phyloP scores from a whole-genome alignment of 2,797 vertebrate species.

The Emydoidea blandingii region DNA sequence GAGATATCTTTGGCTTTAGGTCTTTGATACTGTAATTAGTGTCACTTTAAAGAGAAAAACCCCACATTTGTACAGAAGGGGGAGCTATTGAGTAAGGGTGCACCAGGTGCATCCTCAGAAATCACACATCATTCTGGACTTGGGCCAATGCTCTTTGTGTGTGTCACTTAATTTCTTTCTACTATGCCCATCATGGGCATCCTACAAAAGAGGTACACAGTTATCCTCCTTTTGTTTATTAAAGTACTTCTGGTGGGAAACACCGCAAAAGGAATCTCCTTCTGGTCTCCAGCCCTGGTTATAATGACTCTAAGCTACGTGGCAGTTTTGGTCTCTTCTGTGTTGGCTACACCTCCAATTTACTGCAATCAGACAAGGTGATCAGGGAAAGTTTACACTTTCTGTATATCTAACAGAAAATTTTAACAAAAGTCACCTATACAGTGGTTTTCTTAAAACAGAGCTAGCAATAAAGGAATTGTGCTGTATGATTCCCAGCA shows the following conservation, averaged over 20 bases:
- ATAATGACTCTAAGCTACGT: not conserved
- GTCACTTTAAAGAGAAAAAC: not conserved
- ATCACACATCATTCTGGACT: not conserved
- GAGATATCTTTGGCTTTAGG: not conserved
- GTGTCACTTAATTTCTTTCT: not conserved
- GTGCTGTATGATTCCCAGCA: rapidly evolving
- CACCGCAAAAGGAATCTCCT: not conserved
- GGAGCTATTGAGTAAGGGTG: not conserved
- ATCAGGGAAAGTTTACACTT: not conserved
- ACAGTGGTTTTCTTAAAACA: not conserved
- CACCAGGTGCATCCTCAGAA: not conserved
- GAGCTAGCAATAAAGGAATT: rapidly evolving
- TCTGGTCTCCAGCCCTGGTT: not conserved
- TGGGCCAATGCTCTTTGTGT: not conserved
- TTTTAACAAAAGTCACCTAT: not conserved
- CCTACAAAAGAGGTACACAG: not conserved
- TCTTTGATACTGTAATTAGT: not conserved
- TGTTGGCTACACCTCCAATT: not conserved
- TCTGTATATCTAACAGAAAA: not conserved
- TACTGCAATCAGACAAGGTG: not conserved
- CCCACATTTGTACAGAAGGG: not conserved
- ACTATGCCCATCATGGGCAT: not conserved
- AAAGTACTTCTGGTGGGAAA: not conserved
- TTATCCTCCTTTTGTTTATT: not conserved
- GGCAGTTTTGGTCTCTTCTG: not conserved